A percentile compares a stretch with the other conserved stretches of the same genome.
Conservation (phyloP, 2,888 invertebrate species). For the Ctena decussata region DNA sequence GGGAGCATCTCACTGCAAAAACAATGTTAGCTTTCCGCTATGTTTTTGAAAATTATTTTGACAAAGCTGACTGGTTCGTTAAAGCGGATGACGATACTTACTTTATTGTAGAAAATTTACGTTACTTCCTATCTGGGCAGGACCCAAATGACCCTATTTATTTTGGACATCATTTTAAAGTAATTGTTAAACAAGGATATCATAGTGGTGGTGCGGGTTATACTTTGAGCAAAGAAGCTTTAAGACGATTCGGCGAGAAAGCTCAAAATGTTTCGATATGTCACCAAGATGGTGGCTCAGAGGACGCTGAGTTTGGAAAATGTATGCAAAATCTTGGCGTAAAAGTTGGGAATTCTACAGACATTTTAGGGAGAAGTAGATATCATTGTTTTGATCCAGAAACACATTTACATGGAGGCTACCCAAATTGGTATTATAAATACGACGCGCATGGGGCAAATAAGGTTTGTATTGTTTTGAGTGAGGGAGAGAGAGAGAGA, state of each 20-base stretch:
- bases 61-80: conserved; percentile 98
- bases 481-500: no score
- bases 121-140: conserved; percentile 93
- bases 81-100: conserved; percentile 99
- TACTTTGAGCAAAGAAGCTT: conserved; percentile 94
- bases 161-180: conserved; percentile 89
- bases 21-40: conserved; percentile 97
- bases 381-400: conserved; percentile 84
- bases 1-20: conserved; percentile 98
- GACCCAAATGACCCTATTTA: conserved; percentile 91
- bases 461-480: conserved; percentile 70
- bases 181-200: conserved; percentile 85
- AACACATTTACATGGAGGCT: conserved; percentile 79
- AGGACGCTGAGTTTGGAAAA: conserved; percentile 83
- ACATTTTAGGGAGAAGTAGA: conserved; percentile 79
- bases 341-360: conserved; percentile 78
- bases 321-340: conserved; percentile 84
- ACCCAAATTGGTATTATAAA: conserved; percentile 82
- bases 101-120: conserved; percentile 97
- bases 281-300: conserved; percentile 79
- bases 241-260: conserved; percentile 90
- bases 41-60: conserved; percentile 92
- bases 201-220: conserved; percentile 91
- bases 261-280: conserved; percentile 85
- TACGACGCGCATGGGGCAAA: conserved; percentile 82